These are phyloP conservation scores for Nephrotoma flavescens DNA, from an alignment of 2,888 invertebrate species.

Conservation along the genomic window DNA sequence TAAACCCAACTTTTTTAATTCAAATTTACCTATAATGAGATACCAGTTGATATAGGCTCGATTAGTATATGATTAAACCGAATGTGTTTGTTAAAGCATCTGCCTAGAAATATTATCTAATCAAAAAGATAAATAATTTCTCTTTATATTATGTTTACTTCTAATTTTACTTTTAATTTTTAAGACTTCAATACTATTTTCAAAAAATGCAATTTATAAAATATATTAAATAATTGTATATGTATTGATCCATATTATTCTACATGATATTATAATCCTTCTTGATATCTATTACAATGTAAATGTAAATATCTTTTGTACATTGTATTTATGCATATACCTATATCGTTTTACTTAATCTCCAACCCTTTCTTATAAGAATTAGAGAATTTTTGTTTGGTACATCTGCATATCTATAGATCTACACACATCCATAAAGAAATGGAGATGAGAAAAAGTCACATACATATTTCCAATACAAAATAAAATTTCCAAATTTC, in stretches of 20 bases:
- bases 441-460: background rate
- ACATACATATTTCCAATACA: background rate
- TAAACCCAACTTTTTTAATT: no score
- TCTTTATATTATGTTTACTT: background rate
- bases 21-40: no score
- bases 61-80: no score
- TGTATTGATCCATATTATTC: background rate
- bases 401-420: background rate
- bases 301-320: background rate
- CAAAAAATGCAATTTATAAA: background rate
- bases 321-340: background rate
- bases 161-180: background rate
- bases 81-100: background rate
- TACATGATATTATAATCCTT: background rate
- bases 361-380: background rate
- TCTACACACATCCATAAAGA: background rate
- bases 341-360: background rate
- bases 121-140: background rate
- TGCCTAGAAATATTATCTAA: background rate
- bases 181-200: background rate
- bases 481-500: background rate
- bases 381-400: background rate
- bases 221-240: background rate
- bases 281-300: background rate
- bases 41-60: no score